Conservation (phyloP, 37 sponge, comb jelly and placozoan genomes). For the Geodia barretti region DNA sequence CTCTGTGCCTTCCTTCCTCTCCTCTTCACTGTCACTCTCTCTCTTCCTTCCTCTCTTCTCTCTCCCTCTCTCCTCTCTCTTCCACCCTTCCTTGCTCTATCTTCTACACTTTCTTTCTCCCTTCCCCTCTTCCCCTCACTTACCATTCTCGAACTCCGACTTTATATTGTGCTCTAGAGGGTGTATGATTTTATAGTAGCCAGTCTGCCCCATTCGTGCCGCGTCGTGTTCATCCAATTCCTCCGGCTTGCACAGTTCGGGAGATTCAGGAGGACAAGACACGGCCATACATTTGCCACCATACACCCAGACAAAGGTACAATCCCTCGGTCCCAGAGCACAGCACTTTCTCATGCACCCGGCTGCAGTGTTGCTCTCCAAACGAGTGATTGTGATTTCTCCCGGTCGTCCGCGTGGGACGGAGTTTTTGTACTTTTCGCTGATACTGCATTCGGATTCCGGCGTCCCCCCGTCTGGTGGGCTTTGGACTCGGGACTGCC, state of each 20-base stretch:
- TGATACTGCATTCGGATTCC: neutral
- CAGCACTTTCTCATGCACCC: slow-evolving; percentile 12
- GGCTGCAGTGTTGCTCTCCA: too few relatives aligned
- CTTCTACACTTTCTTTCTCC: too few relatives aligned
- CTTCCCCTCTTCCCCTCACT: too few relatives aligned
- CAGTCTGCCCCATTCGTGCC: neutral
- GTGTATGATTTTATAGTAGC: neutral
- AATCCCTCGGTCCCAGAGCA: neutral
- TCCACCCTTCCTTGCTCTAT: too few relatives aligned
- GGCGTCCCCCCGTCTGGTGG: neutral
- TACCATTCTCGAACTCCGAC: too few relatives aligned
- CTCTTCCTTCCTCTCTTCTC: too few relatives aligned
- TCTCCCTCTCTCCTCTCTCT: too few relatives aligned
- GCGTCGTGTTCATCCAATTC: neutral
- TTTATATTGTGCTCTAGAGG: too few relatives aligned
- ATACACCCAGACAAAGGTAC: slow-evolving; percentile 34
- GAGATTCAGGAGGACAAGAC: neutral
- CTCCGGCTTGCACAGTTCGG: neutral
- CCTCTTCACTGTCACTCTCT: too few relatives aligned
- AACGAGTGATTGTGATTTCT: too few relatives aligned
- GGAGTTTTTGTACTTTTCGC: neutral
- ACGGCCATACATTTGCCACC: slow-evolving; percentile 10
- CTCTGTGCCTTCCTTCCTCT: too few relatives aligned
- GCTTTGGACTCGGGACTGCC: too few relatives aligned
- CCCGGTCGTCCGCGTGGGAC: neutral